These are phyloP conservation scores for Aldabrachelys gigantea DNA, from an alignment of 2,113 vertebrate genomes.

Conservation along the genomic window DNA sequence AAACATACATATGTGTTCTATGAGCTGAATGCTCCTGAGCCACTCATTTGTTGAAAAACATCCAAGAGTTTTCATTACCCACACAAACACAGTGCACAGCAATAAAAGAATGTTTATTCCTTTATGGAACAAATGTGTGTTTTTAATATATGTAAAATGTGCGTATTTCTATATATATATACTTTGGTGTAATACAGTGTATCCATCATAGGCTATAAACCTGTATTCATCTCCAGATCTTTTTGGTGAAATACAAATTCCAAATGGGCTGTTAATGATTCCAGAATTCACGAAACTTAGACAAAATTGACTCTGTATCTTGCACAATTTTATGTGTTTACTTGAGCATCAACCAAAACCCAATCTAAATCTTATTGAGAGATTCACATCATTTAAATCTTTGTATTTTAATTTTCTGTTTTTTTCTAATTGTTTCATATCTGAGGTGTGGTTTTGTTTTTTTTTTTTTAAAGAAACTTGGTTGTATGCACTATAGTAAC, in stretches of 20 bases:
- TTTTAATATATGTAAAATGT: background rate
- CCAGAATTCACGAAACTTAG: background rate
- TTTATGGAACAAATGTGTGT: background rate
- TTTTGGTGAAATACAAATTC: background rate
- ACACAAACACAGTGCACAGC: background rate
- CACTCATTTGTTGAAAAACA: background rate
- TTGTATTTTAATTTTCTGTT: background rate
- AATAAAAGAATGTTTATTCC: background rate
- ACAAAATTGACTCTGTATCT: background rate
- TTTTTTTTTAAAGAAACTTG: background rate
- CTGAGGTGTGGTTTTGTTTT: too few species aligned
- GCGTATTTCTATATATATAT: fast-evolving
- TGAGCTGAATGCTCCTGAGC: background rate
- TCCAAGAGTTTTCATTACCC: background rate
- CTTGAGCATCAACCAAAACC: background rate
- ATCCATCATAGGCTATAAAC: fast-evolving
- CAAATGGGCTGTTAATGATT: background rate
- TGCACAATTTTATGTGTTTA: fast-evolving
- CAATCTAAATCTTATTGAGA: background rate
- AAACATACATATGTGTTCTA: background rate
- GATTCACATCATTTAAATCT: background rate
- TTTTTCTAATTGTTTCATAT: background rate
- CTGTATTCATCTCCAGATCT: fast-evolving
- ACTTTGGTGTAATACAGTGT: background rate
- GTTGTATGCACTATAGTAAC: background rate